Conservation (phyloP, 2,113 vertebrate species). For the Todiramphus chloris region DNA sequence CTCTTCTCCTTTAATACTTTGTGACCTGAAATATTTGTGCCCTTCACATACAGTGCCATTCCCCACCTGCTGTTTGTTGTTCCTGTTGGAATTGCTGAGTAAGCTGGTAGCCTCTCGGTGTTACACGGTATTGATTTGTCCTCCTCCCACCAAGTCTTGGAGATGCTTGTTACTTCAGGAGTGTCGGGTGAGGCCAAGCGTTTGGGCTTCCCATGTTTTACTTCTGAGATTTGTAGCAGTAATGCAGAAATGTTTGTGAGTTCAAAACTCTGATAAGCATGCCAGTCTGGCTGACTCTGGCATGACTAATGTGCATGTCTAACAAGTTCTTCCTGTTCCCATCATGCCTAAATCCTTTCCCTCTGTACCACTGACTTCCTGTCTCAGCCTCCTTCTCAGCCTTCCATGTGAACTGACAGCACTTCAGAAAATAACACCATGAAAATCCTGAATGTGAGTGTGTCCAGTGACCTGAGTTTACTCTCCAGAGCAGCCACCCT, state of each 20-base stretch:
- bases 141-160: neutral
- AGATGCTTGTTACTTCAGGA: neutral
- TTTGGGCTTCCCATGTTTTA: neutral
- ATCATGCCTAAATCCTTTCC: neutral
- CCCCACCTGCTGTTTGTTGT: neutral
- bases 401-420: neutral
- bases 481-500: neutral
- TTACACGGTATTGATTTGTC: neutral
- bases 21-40: neutral
- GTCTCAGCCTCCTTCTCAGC: neutral
- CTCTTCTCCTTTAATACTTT: neutral
- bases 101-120: neutral
- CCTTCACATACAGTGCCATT: neutral
- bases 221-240: neutral
- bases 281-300: neutral
- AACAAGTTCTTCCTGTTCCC: slow-evolving; percentile 46
- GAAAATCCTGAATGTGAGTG: neutral
- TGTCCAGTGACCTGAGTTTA: neutral
- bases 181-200: neutral
- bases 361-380: neutral
- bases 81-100: neutral
- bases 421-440: neutral
- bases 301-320: neutral
- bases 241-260: neutral
- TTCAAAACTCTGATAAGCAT: neutral